Conservation (phyloP, 35 echinoderm and acorn worm species). For the Apostichopus parvimensis region DNA sequence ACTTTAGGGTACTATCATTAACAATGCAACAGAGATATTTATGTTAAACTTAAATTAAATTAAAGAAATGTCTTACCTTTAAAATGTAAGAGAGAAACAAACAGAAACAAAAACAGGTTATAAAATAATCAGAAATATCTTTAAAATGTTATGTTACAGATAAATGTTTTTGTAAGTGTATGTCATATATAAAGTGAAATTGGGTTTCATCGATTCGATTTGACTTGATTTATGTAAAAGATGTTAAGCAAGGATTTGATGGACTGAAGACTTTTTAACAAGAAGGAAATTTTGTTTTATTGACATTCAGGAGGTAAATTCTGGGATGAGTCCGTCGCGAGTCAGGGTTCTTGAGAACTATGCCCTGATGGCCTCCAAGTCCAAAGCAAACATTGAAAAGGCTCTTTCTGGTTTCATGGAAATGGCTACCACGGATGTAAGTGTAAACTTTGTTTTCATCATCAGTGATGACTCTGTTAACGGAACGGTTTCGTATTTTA, state of each 20-base stretch:
- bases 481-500: neutral
- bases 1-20: no score
- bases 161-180: no score
- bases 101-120: no score
- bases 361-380: conserved; percentile 88
- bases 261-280: neutral
- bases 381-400: conserved; percentile 96
- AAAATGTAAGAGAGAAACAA: no score
- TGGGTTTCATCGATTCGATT: neutral
- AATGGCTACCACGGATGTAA: conserved; percentile 79
- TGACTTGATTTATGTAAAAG: neutral
- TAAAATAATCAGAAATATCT: no score
- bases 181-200: neutral
- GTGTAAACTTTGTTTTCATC: neutral
- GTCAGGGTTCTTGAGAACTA: conserved; percentile 74
- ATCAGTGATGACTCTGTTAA: neutral
- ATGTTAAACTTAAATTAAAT: no score
- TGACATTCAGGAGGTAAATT: conserved; percentile 69
- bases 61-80: no score
- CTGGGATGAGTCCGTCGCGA: conserved; percentile 54
- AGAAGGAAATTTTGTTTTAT: neutral
- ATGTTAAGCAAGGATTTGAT: neutral
- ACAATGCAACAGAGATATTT: no score
- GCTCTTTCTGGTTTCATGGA: conserved; percentile 92
- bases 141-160: no score